Percentiles rank a stretch among this genome's conserved stretches.
Conservation (phyloP, 2,113 vertebrate genomes). For the Micromys minutus region DNA sequence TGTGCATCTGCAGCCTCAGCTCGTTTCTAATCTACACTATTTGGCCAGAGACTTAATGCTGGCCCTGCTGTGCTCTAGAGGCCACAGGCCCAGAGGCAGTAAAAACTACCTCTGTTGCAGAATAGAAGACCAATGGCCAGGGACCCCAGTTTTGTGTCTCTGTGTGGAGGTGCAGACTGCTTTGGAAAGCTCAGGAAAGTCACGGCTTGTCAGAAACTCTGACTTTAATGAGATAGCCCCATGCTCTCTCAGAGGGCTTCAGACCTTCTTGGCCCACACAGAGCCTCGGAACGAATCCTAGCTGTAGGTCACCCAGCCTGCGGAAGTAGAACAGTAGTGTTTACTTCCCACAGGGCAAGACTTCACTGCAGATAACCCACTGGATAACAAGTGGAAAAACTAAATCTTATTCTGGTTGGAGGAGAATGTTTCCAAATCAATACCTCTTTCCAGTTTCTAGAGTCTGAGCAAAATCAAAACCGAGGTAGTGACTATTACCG, state of each 20-base stretch:
- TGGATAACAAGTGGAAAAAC: constrained; percentile 10
- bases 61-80: neutral
- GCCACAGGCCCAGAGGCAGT: neutral
- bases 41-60: neutral
- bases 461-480: constrained; percentile 75
- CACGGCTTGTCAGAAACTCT: neutral
- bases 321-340: neutral
- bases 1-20: accelerated
- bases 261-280: accelerated
- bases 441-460: constrained; percentile 57
- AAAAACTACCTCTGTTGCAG: neutral
- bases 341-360: constrained; percentile 40
- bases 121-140: neutral
- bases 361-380: constrained; percentile 28
- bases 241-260: neutral
- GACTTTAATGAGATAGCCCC: neutral
- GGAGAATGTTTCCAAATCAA: constrained; percentile 49
- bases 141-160: neutral
- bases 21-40: neutral
- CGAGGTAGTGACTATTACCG: constrained; percentile 44
- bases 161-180: neutral
- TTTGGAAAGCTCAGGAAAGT: neutral
- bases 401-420: constrained; percentile 41
- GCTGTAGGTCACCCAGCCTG: too few relatives aligned
- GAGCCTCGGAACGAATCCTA: neutral